Evolutionary conservation across 2,113 vertebrate species (phyloP).

Genomic region (Antennarius striatus): DNA sequence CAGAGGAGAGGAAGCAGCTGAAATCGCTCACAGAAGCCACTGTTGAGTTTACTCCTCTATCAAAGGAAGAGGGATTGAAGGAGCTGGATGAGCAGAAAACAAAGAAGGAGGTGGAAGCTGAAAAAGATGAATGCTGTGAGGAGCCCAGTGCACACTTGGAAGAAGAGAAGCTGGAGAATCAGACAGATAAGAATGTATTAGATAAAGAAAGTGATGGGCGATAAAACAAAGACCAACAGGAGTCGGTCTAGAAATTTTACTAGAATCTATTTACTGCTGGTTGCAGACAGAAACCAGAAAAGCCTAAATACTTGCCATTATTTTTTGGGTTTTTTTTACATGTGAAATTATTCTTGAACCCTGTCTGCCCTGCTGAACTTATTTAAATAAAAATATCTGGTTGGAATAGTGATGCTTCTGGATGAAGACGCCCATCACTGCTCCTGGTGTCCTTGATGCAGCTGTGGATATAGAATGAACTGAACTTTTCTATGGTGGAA

Average conservation of each 20-base stretch:
- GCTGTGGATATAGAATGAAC: too few relatives aligned
- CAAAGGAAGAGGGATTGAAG: not conserved
- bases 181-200: not conserved
- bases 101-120: slow-evolving; percentile 6
- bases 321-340: too few relatives aligned
- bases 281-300: too few relatives aligned
- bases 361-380: too few relatives aligned
- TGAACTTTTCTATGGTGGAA: too few relatives aligned
- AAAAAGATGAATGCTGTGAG: not conserved
- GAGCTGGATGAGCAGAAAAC: not conserved
- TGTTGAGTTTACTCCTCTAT: slow-evolving; percentile 8
- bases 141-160: slow-evolving; percentile 1
- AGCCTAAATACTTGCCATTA: too few relatives aligned
- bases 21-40: slow-evolving; percentile 16
- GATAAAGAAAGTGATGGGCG: not conserved
- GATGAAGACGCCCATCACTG: too few relatives aligned
- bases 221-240: not conserved
- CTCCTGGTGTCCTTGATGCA: too few relatives aligned
- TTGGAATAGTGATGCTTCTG: too few relatives aligned
- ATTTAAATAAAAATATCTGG: too few relatives aligned
- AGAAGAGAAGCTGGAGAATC: not conserved
- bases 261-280: not conserved
- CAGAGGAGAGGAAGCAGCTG: not conserved
- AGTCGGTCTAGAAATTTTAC: not conserved
- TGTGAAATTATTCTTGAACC: too few relatives aligned